These are phyloP conservation scores for Solenopsis invicta DNA, from an alignment of 1,140 invertebrate genomes.

Conservation along the genomic window DNA sequence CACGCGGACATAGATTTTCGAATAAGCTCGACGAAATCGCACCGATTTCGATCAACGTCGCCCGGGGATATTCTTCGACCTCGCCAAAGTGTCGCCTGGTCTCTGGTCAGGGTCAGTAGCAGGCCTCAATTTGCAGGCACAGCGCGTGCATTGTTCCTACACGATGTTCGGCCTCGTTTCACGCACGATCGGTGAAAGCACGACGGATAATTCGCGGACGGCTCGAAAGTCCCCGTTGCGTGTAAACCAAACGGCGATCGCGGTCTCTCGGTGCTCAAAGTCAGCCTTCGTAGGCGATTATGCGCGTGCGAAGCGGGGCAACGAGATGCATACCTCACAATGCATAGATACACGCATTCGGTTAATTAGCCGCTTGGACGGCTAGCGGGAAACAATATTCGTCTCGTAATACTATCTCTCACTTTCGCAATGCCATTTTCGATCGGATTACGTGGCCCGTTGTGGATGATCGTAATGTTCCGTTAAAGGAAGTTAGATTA, in stretches of 20 bases:
- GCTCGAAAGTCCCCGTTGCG: constrained; percentile 73
- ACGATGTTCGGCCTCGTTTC: constrained; percentile 65
- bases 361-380: constrained; percentile 43
- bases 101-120: constrained; percentile 54
- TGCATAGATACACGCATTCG: constrained; percentile 4
- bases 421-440: constrained; percentile 62
- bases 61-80: constrained; percentile 12
- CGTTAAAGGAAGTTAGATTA: constrained; percentile 14
- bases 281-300: constrained; percentile 42
- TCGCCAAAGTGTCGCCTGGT: constrained; percentile 15
- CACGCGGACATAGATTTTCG: too few species aligned
- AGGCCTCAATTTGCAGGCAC: constrained; percentile 41
- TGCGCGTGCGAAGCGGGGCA: constrained; percentile 47
- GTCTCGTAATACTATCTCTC: constrained; percentile 68
- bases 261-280: constrained; percentile 40
- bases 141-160: constrained; percentile 48
- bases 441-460: constrained; percentile 45
- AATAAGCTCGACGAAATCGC: not conserved
- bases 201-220: constrained; percentile 59
- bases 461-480: not conserved
- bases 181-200: constrained; percentile 75
- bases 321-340: constrained; percentile 54
- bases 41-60: not conserved
- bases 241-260: not conserved
- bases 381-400: constrained; percentile 53